These are phyloP conservation scores for Karalla daura DNA, from an alignment of 2,797 vertebrate species.

Conservation along the genomic window DNA sequence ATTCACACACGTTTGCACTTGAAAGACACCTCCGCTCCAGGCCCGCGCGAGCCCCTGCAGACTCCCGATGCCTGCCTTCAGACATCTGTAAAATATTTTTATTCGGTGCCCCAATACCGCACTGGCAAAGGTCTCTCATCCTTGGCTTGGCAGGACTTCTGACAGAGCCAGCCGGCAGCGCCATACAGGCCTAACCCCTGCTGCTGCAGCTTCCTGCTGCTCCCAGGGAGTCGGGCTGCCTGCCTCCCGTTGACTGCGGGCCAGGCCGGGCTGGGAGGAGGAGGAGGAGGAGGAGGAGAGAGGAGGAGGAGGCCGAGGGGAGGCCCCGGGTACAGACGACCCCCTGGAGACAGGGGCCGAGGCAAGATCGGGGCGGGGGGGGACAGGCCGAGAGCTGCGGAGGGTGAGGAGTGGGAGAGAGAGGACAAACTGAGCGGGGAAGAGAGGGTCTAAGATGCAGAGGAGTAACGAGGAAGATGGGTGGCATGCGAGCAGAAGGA, in stretches of 20 bases:
- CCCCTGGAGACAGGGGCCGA: constrained; percentile 51
- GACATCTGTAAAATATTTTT: constrained; percentile 87
- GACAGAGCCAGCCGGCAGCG: constrained; percentile 76
- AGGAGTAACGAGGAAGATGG: constrained; percentile 22
- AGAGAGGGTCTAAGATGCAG: constrained; percentile 19
- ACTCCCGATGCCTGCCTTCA: constrained; percentile 75
- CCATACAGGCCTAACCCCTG: constrained; percentile 76
- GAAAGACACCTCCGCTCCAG: constrained; percentile 39
- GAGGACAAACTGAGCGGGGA: constrained; percentile 20
- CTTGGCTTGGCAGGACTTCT: constrained; percentile 86
- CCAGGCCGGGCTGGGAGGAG: constrained; percentile 65
- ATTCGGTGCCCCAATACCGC: constrained; percentile 79
- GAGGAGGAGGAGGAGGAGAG: constrained; percentile 64
- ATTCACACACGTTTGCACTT: constrained; percentile 42
- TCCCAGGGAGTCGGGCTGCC: constrained; percentile 72
- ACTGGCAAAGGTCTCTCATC: constrained; percentile 83
- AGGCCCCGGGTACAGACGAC: constrained; percentile 61
- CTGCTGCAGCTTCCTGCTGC: constrained; percentile 81
- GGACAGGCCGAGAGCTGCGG: constrained; percentile 31
- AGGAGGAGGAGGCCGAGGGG: constrained; percentile 63
- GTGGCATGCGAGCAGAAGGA: constrained; percentile 36
- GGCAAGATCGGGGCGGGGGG: constrained; percentile 29
- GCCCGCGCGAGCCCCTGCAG: constrained; percentile 41
- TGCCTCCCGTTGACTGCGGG: constrained; percentile 77
- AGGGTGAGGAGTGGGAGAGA: constrained; percentile 8